A percentile compares a stretch with the other conserved stretches of the same genome.
Evolutionary conservation across 92 coral and sea anemone species (phyloP).

Genomic region (Plumapathes pennacea): DNA sequence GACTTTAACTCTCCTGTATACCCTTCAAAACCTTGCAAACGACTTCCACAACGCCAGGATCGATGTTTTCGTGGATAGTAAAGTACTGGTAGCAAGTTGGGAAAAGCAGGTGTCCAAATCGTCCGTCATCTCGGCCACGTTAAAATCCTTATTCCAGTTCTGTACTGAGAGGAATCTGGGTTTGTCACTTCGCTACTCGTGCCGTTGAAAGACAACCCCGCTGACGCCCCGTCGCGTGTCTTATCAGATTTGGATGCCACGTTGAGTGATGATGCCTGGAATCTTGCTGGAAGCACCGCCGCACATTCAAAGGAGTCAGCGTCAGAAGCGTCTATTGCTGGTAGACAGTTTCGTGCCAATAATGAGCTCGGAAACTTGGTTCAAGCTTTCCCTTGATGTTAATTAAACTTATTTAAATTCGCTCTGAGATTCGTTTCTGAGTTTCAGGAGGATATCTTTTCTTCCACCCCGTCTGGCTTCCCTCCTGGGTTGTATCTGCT

Average conservation of each 20-base stretch:
- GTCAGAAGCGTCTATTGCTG: too few species aligned
- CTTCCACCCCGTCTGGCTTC: too few species aligned
- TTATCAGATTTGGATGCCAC: constrained; percentile 55
- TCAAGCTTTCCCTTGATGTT: too few species aligned
- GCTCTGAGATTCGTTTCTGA: too few species aligned
- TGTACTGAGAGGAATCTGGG: neutral
- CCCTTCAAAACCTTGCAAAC: constrained; percentile 1
- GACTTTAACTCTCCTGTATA: constrained; percentile 16
- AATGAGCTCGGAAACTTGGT: too few species aligned
- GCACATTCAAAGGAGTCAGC: too few species aligned
- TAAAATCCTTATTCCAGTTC: constrained; percentile 5
- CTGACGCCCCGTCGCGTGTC: constrained; percentile 42
- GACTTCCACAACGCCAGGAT: constrained; percentile 17
- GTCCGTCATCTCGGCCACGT: constrained; percentile 8
- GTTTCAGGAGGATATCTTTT: too few species aligned
- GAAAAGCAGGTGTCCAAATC: constrained; percentile 26
- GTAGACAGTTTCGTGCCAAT: too few species aligned
- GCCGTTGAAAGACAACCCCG: constrained; percentile 31
- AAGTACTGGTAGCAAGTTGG: constrained; percentile 33
- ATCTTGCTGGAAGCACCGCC: too few species aligned
- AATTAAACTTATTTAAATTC: too few species aligned
- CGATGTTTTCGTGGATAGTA: constrained; percentile 25
- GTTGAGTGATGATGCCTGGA: constrained; percentile 29
- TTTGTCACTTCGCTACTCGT: constrained; percentile 10
- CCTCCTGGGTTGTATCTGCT: too few species aligned